These are phyloP conservation scores for Pipra filicauda DNA, from an alignment of 2,113 vertebrate species.

Conservation along the genomic window DNA sequence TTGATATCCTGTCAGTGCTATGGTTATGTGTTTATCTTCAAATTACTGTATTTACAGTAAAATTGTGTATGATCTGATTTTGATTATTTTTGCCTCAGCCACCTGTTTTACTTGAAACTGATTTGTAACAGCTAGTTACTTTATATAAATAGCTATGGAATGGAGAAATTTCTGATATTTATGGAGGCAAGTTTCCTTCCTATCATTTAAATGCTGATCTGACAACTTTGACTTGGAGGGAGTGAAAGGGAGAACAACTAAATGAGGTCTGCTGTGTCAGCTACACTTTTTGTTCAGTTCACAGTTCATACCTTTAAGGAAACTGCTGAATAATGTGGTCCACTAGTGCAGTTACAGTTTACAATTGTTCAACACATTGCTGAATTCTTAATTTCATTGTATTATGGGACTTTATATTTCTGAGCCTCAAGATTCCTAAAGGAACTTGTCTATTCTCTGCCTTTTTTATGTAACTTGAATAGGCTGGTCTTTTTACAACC, in stretches of 20 bases:
- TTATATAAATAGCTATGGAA: conserved; percentile 43
- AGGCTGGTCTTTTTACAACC: conserved; percentile 24
- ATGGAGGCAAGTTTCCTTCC: conserved; percentile 63
- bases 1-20: conserved; percentile 50
- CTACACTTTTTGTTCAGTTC: conserved; percentile 52
- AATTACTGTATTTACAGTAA: conserved; percentile 70
- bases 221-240: conserved; percentile 26
- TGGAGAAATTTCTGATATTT: conserved; percentile 58
- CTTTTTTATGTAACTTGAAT: conserved; percentile 46
- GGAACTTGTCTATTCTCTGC: conserved; percentile 38
- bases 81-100: conserved; percentile 63
- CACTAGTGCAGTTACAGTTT: conserved; percentile 60
- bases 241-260: conserved; percentile 29
- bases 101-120: conserved; percentile 67
- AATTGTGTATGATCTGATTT: conserved; percentile 56
- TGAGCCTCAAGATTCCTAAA: conserved; percentile 55
- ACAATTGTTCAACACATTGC: conserved; percentile 63
- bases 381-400: conserved; percentile 63
- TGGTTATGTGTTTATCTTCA: conserved; percentile 49
- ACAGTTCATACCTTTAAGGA: conserved; percentile 55
- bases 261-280: conserved; percentile 53
- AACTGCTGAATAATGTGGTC: conserved; percentile 69
- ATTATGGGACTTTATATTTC: conserved; percentile 56
- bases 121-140: conserved; percentile 61
- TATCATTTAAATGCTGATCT: conserved; percentile 48